A percentile compares a stretch with the other conserved stretches of the same genome.
phyloP scores from a whole-genome alignment of 2,113 vertebrate species.

The Rhagologus leucostigma region DNA sequence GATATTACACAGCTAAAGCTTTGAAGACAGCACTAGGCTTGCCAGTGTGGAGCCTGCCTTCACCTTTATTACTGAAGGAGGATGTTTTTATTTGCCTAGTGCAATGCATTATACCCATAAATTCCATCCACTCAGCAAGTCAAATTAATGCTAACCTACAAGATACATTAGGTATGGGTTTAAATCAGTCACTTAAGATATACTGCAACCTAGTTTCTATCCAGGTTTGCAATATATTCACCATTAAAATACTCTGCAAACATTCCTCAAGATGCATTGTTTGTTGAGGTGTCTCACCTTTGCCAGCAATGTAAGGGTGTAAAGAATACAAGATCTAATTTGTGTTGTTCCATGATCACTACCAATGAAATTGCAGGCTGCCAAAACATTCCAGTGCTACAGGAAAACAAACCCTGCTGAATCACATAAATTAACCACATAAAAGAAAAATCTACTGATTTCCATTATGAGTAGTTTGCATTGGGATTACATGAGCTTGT shows the following conservation, averaged over 20 bases:
- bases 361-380: slow-evolving; percentile 15
- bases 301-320: slow-evolving; percentile 37
- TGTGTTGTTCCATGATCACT: slow-evolving; percentile 24
- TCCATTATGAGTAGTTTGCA: not conserved
- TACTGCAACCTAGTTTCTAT: slow-evolving; percentile 65
- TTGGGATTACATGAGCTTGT: not conserved
- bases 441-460: slow-evolving; percentile 18
- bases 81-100: slow-evolving; percentile 76
- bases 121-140: slow-evolving; percentile 77
- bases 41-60: slow-evolving; percentile 53
- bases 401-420: slow-evolving; percentile 39
- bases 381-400: not conserved
- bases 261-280: slow-evolving; percentile 69
- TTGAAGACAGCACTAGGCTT: slow-evolving; percentile 51
- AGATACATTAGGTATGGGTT: slow-evolving; percentile 74
- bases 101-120: slow-evolving; percentile 74
- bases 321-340: slow-evolving; percentile 60
- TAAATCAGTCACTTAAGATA: slow-evolving; percentile 80
- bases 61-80: slow-evolving; percentile 70
- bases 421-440: slow-evolving; percentile 9
- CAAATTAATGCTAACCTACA: slow-evolving; percentile 78
- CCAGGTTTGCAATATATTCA: slow-evolving; percentile 73
- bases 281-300: slow-evolving; percentile 65
- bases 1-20: slow-evolving; percentile 20
- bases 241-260: slow-evolving; percentile 49